Evolutionary conservation across 2,797 vertebrate species (phyloP).

Genomic region (Eulemur rubriventer): DNA sequence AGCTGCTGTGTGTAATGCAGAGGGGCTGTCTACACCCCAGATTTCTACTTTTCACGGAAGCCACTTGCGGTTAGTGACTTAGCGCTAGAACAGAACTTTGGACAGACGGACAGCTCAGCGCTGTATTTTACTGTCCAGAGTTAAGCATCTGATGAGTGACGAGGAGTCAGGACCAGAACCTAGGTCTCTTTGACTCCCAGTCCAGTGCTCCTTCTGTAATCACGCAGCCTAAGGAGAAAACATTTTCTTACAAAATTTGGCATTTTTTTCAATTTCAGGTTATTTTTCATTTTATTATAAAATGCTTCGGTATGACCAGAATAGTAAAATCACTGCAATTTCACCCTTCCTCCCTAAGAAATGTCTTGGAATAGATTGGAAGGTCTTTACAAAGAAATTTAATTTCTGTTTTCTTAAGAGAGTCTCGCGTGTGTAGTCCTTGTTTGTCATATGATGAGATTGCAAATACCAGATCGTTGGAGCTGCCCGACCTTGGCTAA

Average conservation of each 20-base stretch:
- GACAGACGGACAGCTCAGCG: neutral
- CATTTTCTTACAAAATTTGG: neutral
- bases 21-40: neutral
- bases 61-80: neutral
- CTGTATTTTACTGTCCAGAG: neutral
- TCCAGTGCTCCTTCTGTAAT: neutral
- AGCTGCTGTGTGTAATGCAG: neutral
- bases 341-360: neutral
- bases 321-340: neutral
- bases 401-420: conserved; percentile 15
- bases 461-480: neutral
- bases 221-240: neutral
- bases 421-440: neutral
- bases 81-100: neutral
- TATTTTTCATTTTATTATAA: neutral
- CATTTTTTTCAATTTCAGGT: neutral
- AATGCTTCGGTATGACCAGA: neutral
- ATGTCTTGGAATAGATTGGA: neutral
- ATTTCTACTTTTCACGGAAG: neutral
- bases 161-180: neutral
- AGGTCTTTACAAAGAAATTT: neutral
- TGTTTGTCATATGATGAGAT: neutral
- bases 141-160: neutral
- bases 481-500: neutral
- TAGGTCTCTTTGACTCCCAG: neutral